Percentiles rank a stretch among this genome's conserved stretches.
Conservation (phyloP, 2,797 vertebrate species). For the Graptemys geographica region DNA sequence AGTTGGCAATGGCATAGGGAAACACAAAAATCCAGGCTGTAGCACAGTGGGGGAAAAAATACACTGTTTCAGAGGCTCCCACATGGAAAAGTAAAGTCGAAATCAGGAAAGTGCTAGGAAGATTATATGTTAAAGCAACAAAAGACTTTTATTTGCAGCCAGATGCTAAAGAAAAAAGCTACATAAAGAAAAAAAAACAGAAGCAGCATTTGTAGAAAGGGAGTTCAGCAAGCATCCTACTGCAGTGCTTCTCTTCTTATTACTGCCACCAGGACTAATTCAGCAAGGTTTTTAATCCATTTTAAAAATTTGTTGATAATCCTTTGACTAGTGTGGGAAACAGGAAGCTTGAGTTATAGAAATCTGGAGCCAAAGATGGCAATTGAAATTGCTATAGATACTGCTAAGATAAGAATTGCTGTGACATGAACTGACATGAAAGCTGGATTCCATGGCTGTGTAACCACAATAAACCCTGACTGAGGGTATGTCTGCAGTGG, state of each 20-base stretch:
- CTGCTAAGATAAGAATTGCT: not conserved
- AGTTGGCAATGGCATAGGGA: not conserved
- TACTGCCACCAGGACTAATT: not conserved
- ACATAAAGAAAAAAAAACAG: not conserved
- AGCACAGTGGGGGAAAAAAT: not conserved
- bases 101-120: not conserved
- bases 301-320: not conserved
- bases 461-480: not conserved
- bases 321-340: not conserved
- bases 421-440: not conserved
- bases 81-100: not conserved
- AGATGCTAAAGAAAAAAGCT: not conserved
- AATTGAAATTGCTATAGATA: not conserved
- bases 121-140: not conserved
- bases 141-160: accelerated
- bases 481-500: not conserved
- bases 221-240: not conserved
- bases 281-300: not conserved
- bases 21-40: not conserved
- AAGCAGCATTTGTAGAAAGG: not conserved
- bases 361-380: not conserved
- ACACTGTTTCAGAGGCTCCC: not conserved
- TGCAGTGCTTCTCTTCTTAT: not conserved
- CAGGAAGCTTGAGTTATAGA: not conserved
- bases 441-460: not conserved